Base-by-base conservation (phyloP, 2,113 vertebrate species). In the Lates calcarifer region DNA sequence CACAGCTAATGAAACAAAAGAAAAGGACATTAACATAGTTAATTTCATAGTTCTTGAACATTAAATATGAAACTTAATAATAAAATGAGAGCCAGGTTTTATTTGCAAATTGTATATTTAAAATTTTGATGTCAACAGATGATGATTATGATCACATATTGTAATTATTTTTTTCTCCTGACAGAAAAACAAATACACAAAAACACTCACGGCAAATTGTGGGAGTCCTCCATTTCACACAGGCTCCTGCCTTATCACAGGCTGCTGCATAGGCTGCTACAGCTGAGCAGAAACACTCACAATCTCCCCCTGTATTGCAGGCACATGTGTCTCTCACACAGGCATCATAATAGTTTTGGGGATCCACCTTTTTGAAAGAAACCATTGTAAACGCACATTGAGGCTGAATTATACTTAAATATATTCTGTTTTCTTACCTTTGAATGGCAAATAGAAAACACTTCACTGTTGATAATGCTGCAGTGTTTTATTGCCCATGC, bases 251-350 rank as follows among this genome's bases (percentile, higher is more conserved):
- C 0, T 95, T 84, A 3, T 87, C 96, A 75, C 98, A 99, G 5
- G 94, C 96, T 80, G 95, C 95, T 57, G 98, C 97, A 0, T 98
- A 99, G 77, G 97, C 96, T 1, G 96, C 96, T 49, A 99, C 96
- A 13, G 96, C 95, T 3, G 97, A 97, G 82, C 98, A 99, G 93
- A 99, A 97, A 51, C 97, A 98, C 72, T 98, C 97, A 57, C 98
- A 98, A 61, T 99, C 97, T 57, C 97, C 98, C 43, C 97, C 98
- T 0, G 95, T 91, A 90, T 97, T 96, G 0, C 98, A 98, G 75
- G 95, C 96, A 28, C 98, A 99, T 0, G 97, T 96, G 41, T 98
- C 98, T 15, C 65, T 93, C 87, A 97, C 95, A 6, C 98, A 99
- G 3, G 95, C 93, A 63, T 98, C 95, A 29, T 96, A 96, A 91